Evolutionary conservation across 2,113 vertebrate genomes (phyloP).

Genomic region (Catagonus wagneri): DNA sequence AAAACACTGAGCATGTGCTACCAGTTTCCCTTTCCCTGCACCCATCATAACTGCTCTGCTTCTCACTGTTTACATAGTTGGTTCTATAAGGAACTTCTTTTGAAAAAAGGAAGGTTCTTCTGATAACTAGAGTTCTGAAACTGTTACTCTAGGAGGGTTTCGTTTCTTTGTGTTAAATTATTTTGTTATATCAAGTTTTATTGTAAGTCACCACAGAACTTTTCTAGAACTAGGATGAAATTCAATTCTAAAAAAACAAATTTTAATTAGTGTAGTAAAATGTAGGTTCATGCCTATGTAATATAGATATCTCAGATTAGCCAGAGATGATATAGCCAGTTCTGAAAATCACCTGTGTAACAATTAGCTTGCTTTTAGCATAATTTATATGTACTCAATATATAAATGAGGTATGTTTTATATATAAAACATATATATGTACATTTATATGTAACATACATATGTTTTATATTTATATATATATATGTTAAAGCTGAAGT

Average conservation of each 20-base stretch:
- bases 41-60: background rate
- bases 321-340: background rate
- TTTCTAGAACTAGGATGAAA: background rate
- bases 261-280: background rate
- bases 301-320: background rate
- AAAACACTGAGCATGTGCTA: background rate
- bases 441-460: background rate
- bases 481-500: background rate
- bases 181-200: background rate
- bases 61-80: background rate
- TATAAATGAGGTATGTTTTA: background rate
- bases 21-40: background rate
- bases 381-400: background rate
- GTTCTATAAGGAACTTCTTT: background rate
- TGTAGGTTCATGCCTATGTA: background rate
- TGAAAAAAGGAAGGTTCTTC: background rate
- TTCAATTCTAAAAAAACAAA: slow-evolving; percentile 7
- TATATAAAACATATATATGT: background rate
- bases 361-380: background rate
- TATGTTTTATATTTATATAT: background rate
- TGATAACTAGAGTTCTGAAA: background rate
- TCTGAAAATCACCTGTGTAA: background rate
- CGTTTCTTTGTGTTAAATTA: background rate
- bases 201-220: background rate
- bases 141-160: background rate